These are phyloP conservation scores for Lagopus muta DNA, from an alignment of 2,113 vertebrate genomes.

Conservation along the genomic window DNA sequence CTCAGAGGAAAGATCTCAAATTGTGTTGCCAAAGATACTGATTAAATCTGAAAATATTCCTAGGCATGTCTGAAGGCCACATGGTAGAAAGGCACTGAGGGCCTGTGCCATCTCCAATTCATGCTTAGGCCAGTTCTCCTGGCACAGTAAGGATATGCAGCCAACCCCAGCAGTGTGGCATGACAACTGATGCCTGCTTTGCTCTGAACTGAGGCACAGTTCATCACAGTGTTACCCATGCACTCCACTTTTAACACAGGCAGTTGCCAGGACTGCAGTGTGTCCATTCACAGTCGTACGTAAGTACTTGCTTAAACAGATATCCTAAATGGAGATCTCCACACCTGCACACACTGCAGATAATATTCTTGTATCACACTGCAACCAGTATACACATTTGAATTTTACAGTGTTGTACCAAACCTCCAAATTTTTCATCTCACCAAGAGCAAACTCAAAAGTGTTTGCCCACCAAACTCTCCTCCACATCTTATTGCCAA, in stretches of 20 bases:
- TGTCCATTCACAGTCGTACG: not conserved
- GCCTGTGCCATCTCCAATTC: not conserved
- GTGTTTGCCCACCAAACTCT: not conserved
- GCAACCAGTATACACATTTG: not conserved
- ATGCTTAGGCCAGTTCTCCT: not conserved
- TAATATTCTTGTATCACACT: not conserved
- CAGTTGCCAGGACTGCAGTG: not conserved
- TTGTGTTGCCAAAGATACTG: not conserved
- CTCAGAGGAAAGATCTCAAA: not conserved
- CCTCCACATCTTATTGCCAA: not conserved
- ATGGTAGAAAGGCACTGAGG: not conserved
- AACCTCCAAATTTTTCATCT: not conserved
- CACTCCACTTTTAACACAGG: not conserved
- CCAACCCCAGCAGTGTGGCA: not conserved
- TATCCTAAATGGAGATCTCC: not conserved
- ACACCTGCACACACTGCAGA: not conserved
- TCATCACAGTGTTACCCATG: fast-evolving
- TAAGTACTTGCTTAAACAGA: not conserved
- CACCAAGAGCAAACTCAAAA: not conserved
- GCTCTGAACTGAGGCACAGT: not conserved
- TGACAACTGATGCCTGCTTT: fast-evolving
- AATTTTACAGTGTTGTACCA: not conserved
- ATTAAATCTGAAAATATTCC: not conserved
- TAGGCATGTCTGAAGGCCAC: fast-evolving
- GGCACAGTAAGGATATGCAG: not conserved